Evolutionary conservation across 2,113 vertebrate genomes (phyloP).

Genomic region (Aptenodytes patagonicus): DNA sequence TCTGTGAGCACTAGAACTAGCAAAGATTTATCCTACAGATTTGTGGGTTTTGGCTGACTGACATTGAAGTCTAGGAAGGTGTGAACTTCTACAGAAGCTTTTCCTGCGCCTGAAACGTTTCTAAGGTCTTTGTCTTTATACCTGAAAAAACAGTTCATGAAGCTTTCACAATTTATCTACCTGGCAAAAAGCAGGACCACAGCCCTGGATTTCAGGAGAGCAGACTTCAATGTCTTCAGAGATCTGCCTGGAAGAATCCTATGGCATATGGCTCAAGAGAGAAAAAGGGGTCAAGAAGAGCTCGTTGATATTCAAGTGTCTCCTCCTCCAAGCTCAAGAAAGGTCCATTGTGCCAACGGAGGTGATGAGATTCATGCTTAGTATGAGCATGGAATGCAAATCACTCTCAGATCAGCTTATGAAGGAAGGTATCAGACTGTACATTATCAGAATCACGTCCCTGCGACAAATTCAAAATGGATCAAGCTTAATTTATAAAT

Average conservation of each 20-base stretch:
- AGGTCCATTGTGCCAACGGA: background rate
- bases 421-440: background rate
- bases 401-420: background rate
- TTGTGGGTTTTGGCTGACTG: background rate
- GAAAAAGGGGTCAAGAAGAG: background rate
- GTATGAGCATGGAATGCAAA: background rate
- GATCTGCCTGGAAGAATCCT: background rate
- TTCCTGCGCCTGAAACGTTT: background rate
- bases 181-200: background rate
- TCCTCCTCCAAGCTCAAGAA: background rate
- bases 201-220: background rate
- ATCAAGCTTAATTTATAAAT: background rate
- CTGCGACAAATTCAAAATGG: background rate
- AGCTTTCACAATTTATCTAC: background rate
- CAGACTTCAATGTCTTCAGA: background rate
- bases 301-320: background rate
- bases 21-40: background rate
- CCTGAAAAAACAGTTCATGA: background rate
- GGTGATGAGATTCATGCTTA: background rate
- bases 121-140: background rate
- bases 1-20: background rate
- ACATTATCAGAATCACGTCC: background rate
- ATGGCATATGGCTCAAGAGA: background rate
- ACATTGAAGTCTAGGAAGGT: background rate
- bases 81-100: background rate